phyloP scores from a whole-genome alignment of 1,140 invertebrate species.

The Acromyrmex heyeri region DNA sequence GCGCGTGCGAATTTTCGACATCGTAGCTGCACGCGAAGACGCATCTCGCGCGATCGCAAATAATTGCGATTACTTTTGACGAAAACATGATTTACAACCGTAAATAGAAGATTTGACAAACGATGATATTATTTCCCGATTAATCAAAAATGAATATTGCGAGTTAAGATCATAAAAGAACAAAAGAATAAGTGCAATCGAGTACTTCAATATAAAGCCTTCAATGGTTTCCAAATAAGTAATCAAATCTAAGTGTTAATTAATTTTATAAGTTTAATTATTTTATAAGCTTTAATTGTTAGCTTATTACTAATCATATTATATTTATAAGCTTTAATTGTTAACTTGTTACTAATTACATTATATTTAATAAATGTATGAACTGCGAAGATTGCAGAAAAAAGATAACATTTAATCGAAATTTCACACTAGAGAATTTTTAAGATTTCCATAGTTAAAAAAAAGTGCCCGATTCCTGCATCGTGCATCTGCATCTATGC shows the following conservation, averaged over 20 bases:
- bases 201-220: neutral
- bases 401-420: neutral
- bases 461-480: neutral
- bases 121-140: constrained; percentile 10
- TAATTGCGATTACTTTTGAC: constrained; percentile 14
- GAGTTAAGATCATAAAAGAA: neutral
- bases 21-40: neutral
- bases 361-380: neutral
- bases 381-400: neutral
- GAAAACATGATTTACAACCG: constrained; percentile 14
- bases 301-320: neutral
- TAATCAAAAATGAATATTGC: neutral
- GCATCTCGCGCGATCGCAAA: constrained; percentile 1
- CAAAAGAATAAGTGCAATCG: neutral
- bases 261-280: neutral
- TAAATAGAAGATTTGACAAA: constrained; percentile 4
- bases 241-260: neutral
- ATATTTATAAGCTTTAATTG: neutral
- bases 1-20: constrained; percentile 35
- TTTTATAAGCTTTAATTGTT: neutral
- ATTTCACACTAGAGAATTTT: neutral
- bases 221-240: neutral
- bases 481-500: constrained; percentile 33
- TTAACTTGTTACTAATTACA: neutral
- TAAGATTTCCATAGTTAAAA: constrained; percentile 2